A percentile compares a stretch with the other conserved stretches of the same genome.
phyloP scores from a whole-genome alignment of 1,140 invertebrate genomes.

The Trichonephila inaurata region DNA sequence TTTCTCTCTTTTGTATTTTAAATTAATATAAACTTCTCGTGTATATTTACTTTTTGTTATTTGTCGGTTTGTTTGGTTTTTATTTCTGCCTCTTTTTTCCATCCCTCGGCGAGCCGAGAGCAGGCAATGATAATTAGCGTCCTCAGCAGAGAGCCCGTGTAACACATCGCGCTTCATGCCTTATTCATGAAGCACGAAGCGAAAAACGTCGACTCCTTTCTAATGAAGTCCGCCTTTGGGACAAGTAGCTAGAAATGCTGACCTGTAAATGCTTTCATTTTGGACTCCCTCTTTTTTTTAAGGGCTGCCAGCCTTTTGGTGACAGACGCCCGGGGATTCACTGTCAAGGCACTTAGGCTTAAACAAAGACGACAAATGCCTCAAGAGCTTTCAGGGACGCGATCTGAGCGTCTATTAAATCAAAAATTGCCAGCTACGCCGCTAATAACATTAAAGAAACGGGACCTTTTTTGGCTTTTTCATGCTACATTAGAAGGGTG shows the following conservation, averaged over 20 bases:
- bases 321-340: slow-evolving; percentile 71
- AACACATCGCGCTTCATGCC: slow-evolving; percentile 59
- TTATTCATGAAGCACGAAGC: slow-evolving; percentile 71
- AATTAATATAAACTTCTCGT: slow-evolving; percentile 76
- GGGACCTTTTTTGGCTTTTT: slow-evolving; percentile 44
- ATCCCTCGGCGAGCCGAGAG: background rate
- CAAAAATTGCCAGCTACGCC: slow-evolving; percentile 74
- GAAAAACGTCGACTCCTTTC: slow-evolving; percentile 62
- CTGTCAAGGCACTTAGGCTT: slow-evolving; percentile 73
- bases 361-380: slow-evolving; percentile 72
- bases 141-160: slow-evolving; percentile 48
- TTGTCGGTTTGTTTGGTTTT: slow-evolving; percentile 74
- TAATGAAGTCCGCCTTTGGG: slow-evolving; percentile 71
- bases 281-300: slow-evolving; percentile 57
- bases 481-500: slow-evolving; percentile 32
- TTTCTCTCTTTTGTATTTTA: slow-evolving; percentile 76
- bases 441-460: slow-evolving; percentile 77
- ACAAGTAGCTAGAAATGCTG: slow-evolving; percentile 54
- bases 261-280: slow-evolving; percentile 77
- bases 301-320: slow-evolving; percentile 68
- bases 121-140: slow-evolving; percentile 75
- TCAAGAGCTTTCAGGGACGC: slow-evolving; percentile 57
- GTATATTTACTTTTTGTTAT: slow-evolving; percentile 75
- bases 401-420: slow-evolving; percentile 69
- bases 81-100: slow-evolving; percentile 14